phyloP scores from a whole-genome alignment of 2,797 vertebrate genomes.

The Eulemur rubriventer region DNA sequence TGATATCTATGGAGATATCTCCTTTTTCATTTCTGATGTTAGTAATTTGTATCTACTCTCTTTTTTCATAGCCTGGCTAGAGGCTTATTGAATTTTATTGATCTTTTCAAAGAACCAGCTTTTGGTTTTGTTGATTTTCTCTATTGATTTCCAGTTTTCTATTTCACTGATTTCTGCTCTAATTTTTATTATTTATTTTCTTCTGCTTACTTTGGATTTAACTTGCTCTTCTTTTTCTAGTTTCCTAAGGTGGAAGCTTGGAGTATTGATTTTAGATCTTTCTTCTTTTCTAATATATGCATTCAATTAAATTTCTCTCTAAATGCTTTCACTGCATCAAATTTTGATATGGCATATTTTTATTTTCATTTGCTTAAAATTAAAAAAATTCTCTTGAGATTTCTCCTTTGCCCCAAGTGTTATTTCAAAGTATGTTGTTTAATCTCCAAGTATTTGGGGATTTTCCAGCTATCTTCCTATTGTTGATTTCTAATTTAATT shows the following conservation, averaged over 20 bases:
- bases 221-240: neutral
- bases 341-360: neutral
- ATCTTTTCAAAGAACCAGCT: neutral
- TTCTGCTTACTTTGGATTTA: neutral
- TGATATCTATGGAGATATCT: neutral
- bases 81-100: neutral
- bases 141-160: neutral
- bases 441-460: neutral
- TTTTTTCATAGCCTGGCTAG: neutral
- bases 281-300: neutral
- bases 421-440: constrained; percentile 20
- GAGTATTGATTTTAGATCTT: neutral
- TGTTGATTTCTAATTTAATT: constrained; percentile 19
- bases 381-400: neutral
- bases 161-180: neutral
- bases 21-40: neutral
- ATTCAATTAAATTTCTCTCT: neutral
- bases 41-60: neutral
- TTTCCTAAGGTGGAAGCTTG: neutral
- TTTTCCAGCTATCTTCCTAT: neutral
- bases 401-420: neutral
- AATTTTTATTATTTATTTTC: neutral
- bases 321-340: neutral
- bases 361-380: neutral
- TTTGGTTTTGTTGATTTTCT: neutral